phyloP scores from a whole-genome alignment of 2,113 vertebrate genomes.

The Gyps fulvus region DNA sequence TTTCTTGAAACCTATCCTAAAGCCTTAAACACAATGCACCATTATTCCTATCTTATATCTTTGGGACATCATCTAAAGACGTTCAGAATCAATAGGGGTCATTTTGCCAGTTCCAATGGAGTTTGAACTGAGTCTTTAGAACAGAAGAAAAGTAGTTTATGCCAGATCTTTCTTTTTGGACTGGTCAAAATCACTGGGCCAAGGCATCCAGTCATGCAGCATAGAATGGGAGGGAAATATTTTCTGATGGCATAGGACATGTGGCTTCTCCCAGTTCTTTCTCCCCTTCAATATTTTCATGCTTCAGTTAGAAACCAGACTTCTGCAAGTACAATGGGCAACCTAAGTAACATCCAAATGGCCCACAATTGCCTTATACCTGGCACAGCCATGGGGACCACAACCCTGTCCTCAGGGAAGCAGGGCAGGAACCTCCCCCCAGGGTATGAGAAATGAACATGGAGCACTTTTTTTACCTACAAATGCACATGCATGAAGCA shows the following conservation, averaged over 20 bases:
- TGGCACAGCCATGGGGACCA: not conserved
- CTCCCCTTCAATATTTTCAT: not conserved
- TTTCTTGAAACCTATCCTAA: not conserved
- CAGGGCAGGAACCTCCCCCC: not conserved
- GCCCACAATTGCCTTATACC: not conserved
- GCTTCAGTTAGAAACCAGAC: not conserved
- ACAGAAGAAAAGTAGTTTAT: not conserved
- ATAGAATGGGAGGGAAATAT: not conserved
- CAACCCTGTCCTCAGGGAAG: not conserved
- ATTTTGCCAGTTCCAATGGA: not conserved
- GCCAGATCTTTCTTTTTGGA: not conserved
- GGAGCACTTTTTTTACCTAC: fast-evolving
- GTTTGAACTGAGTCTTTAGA: not conserved
- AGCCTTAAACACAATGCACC: not conserved
- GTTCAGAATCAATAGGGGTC: not conserved
- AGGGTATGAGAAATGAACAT: not conserved
- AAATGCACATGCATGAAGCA: not conserved
- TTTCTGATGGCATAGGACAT: not conserved
- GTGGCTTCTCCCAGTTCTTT: not conserved
- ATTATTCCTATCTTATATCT: not conserved
- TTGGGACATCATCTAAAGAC: not conserved
- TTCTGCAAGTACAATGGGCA: not conserved
- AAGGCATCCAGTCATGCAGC: not conserved
- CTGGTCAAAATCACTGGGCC: not conserved
- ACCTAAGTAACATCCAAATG: not conserved